These are phyloP conservation scores for Pandemis heparana DNA, from an alignment of 2,888 invertebrate species.

Conservation along the genomic window DNA sequence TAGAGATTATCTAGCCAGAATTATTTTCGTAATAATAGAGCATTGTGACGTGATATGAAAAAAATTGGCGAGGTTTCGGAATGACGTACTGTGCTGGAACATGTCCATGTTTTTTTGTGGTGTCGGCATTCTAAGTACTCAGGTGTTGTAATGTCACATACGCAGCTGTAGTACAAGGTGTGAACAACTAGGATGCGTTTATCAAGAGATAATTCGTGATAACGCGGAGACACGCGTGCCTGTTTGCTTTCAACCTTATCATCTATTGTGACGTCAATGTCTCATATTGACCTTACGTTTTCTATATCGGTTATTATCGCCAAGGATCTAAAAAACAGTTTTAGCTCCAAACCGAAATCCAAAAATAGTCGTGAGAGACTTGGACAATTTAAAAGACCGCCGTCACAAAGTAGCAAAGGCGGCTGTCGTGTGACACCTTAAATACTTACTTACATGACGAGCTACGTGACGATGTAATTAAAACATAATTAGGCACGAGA, in stretches of 20 bases:
- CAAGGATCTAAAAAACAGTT: not conserved
- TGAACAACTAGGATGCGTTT: constrained; percentile 33
- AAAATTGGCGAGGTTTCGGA: constrained; percentile 35
- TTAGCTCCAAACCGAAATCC: not conserved
- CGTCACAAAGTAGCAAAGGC: not conserved
- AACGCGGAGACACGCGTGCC: constrained; percentile 63
- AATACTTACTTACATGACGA: no score
- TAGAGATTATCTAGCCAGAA: constrained; percentile 31
- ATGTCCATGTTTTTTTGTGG: constrained; percentile 33
- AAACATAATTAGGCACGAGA: no score
- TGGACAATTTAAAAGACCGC: not conserved
- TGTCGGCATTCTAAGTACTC: constrained; percentile 21
- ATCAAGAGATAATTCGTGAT: constrained; percentile 63
- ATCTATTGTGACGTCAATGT: constrained; percentile 68
- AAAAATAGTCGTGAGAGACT: not conserved
- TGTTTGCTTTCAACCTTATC: constrained; percentile 66
- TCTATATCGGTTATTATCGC: constrained; percentile 12
- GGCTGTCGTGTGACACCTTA: not conserved
- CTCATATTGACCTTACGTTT: constrained; percentile 59
- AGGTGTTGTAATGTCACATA: constrained; percentile 14
- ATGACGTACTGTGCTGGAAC: constrained; percentile 35
- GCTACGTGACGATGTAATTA: no score
- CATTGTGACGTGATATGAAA: constrained; percentile 34
- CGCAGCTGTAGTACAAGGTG: constrained; percentile 5
- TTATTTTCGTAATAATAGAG: constrained; percentile 37